Conservation (phyloP, 2,888 invertebrate species). For the Melolontha melolontha region DNA sequence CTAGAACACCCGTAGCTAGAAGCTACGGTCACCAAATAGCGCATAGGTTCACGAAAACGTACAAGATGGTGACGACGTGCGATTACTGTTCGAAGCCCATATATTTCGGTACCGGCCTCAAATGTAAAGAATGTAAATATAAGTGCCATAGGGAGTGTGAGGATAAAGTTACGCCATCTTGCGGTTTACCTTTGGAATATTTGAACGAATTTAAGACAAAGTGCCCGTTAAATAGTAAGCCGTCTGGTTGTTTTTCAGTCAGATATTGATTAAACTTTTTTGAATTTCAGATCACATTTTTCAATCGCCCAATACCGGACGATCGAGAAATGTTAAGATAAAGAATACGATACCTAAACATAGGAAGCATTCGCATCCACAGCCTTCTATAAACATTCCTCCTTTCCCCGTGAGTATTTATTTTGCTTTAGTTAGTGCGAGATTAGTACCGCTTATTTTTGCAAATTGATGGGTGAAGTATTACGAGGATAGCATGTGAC, state of each 20-base stretch:
- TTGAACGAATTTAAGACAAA: slow-evolving; percentile 85
- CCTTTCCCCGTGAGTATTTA: slow-evolving; percentile 68
- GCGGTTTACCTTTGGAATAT: slow-evolving; percentile 88
- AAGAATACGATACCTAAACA: slow-evolving; percentile 64
- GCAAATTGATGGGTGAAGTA: too few relatives aligned
- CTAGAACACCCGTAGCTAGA: slow-evolving; percentile 69
- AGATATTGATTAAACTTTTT: background rate
- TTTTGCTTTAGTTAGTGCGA: slow-evolving; percentile 37
- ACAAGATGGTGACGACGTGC: slow-evolving; percentile 90
- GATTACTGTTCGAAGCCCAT: slow-evolving; percentile 80
- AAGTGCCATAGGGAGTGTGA: slow-evolving; percentile 91
- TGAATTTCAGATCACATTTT: slow-evolving; percentile 53
- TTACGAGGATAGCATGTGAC: too few relatives aligned
- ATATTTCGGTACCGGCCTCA: slow-evolving; percentile 80
- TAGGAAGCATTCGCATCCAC: slow-evolving; percentile 70
- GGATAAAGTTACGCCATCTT: slow-evolving; percentile 91
- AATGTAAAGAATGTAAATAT: slow-evolving; percentile 96
- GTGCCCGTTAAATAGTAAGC: slow-evolving; percentile 73
- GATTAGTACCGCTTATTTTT: slow-evolving; percentile 7
- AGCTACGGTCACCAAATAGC: slow-evolving; percentile 89
- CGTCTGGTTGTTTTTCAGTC: background rate
- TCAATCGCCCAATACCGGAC: slow-evolving; percentile 66
- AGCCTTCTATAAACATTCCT: slow-evolving; percentile 69
- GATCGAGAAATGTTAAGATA: slow-evolving; percentile 62
- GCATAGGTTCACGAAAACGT: slow-evolving; percentile 89